Evolutionary conservation across 2,888 invertebrate species (phyloP).

Genomic region (Chesias legatella): DNA sequence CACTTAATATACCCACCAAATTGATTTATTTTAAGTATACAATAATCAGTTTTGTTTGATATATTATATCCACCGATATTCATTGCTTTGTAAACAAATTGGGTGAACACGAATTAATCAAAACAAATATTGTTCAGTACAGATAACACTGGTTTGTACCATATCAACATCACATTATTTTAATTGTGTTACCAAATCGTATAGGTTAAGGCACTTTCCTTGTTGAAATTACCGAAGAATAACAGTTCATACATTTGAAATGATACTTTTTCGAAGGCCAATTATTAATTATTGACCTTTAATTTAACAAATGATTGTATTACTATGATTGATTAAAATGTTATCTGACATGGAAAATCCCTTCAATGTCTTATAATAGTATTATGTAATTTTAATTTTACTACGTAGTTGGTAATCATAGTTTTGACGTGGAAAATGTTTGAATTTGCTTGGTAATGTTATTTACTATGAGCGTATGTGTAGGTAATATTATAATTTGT

Average conservation of each 20-base stretch:
- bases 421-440: conserved; percentile 4
- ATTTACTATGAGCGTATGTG: no score
- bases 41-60: conserved; percentile 6
- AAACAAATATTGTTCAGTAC: conserved; percentile 13
- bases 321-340: background rate
- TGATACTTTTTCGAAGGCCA: conserved; percentile 22
- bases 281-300: conserved; percentile 17
- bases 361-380: background rate
- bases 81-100: conserved; percentile 13
- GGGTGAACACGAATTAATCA: conserved; percentile 11
- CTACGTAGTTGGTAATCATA: background rate
- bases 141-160: no score
- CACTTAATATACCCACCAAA: no score
- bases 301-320: background rate
- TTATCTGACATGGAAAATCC: conserved; percentile 5
- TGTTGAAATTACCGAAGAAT: conserved; percentile 11
- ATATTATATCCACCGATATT: conserved; percentile 9
- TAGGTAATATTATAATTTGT: no score
- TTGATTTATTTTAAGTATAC: no score
- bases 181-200: no score
- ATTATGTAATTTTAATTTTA: conserved; percentile 3
- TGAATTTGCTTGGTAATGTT: no score
- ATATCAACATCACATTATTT: background rate
- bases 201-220: conserved; percentile 14
- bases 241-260: conserved; percentile 20